Base-by-base conservation (phyloP, 2,888 invertebrate species). In the Aporophyla lueneburgensis region DNA sequence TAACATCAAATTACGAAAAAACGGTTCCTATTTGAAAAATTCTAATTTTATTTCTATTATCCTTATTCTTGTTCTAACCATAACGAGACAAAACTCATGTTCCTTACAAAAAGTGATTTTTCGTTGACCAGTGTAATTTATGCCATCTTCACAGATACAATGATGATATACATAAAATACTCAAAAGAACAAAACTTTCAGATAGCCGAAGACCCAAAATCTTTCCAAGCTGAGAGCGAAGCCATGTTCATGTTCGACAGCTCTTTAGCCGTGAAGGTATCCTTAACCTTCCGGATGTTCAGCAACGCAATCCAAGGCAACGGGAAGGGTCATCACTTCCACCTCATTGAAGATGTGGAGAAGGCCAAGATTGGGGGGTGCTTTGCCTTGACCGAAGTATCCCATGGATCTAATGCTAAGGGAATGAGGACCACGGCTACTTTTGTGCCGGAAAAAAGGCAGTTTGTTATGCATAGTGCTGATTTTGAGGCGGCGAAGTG, bases 401-500 rank as follows among this genome's bases (percentile, higher is more conserved):
- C 98, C 0, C 99, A 99, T 92, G 99, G 99, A 0, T 99, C 98
- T 46, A 99, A 99, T 93, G 98, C 98, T 0, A 98, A 98, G 89
- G 98, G 98, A 6, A 98, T 99, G 98, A 97, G 98, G 88, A 99
- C 99, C 0, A 98, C 97, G 0, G 99, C 99, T 0, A 98, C 98
- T 0, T 99, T 98, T 93, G 97, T 98, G 90, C 97, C 97, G 0
- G 96, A 97, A 76, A 98, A 97, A 14, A 97, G 97, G 93, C 97
- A 98, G 92, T 99, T 99, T 94, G 96, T 99, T 5, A 94, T 99
- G 78, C 97, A 99, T 91, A 98, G 98, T 0, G 98, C 99, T 1
- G 98, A 98, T 93, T 98, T 99, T 92, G 98, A 99, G 92, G 98
- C 99, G 0, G 98, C 99, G 7, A 99, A 99, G 95, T 99, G 98